Conservation (phyloP, 2,888 invertebrate genomes). For the Pecten maximus region DNA sequence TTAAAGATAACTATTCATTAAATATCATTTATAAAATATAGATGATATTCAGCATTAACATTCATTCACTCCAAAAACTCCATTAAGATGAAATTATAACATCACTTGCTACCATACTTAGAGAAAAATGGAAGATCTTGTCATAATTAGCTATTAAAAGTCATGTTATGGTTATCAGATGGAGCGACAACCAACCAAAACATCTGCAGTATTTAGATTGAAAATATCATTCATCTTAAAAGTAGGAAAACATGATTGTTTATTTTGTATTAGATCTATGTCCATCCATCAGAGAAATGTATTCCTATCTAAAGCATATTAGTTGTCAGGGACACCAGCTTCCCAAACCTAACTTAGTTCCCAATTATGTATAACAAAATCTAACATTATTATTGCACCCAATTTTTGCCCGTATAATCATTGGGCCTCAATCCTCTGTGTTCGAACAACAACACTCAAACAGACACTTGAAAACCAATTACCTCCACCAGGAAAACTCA, state of each 20-base stretch:
- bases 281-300: neutral
- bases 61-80: too few species aligned
- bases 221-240: neutral
- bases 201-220: neutral
- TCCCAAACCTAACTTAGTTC: conserved; percentile 8
- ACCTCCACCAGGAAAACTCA: neutral
- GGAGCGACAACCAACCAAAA: neutral
- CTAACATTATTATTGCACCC: neutral
- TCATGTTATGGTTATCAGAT: neutral
- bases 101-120: neutral
- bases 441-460: neutral
- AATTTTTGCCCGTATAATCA: neutral
- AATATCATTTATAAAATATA: too few species aligned
- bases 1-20: too few species aligned
- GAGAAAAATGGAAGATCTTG: neutral
- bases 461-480: neutral
- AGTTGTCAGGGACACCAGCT: neutral
- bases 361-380: neutral
- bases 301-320: neutral
- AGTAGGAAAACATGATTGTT: neutral
- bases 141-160: neutral
- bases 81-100: neutral
- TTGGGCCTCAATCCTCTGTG: neutral
- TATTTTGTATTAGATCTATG: neutral
- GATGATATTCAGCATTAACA: neutral